Conservation (phyloP, 2,797 vertebrate genomes). For the Pempheris klunzingeri region DNA sequence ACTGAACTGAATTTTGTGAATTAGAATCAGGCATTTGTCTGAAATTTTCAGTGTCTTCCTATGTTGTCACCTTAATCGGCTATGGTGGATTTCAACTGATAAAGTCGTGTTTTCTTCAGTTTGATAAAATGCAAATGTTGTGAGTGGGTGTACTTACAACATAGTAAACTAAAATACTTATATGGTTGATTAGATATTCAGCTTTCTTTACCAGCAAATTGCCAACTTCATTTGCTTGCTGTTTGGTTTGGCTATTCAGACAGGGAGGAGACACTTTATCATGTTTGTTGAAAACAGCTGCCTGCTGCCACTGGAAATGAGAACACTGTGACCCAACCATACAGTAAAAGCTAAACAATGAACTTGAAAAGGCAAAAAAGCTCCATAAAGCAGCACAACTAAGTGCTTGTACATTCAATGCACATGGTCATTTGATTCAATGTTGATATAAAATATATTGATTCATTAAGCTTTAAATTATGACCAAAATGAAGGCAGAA, state of each 20-base stretch:
- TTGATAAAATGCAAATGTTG: constrained; percentile 1
- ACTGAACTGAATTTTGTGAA: constrained; percentile 70
- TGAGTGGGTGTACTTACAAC: neutral
- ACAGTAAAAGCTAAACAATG: constrained; percentile 46
- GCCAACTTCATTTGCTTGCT: neutral
- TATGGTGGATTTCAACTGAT: constrained; percentile 7
- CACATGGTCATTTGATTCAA: constrained; percentile 18
- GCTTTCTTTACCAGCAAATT: neutral
- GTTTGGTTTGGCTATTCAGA: constrained; percentile 7
- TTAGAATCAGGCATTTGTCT: constrained; percentile 59
- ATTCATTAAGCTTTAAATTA: constrained; percentile 43
- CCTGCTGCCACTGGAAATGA: constrained; percentile 41
- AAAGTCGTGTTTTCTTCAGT: neutral
- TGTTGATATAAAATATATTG: constrained; percentile 35
- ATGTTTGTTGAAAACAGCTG: constrained; percentile 32
- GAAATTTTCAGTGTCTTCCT: constrained; percentile 11
- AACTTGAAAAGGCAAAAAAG: constrained; percentile 35
- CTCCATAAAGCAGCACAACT: constrained; percentile 16
- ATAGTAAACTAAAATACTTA: neutral
- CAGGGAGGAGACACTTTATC: constrained; percentile 15
- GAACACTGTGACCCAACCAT: constrained; percentile 31
- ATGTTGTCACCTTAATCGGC: neutral
- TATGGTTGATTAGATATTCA: neutral
- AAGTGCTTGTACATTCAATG: constrained; percentile 24
- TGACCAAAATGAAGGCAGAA: constrained; percentile 14